Conservation (phyloP, 1,140 invertebrate genomes). For the Eufriesea mexicana region DNA sequence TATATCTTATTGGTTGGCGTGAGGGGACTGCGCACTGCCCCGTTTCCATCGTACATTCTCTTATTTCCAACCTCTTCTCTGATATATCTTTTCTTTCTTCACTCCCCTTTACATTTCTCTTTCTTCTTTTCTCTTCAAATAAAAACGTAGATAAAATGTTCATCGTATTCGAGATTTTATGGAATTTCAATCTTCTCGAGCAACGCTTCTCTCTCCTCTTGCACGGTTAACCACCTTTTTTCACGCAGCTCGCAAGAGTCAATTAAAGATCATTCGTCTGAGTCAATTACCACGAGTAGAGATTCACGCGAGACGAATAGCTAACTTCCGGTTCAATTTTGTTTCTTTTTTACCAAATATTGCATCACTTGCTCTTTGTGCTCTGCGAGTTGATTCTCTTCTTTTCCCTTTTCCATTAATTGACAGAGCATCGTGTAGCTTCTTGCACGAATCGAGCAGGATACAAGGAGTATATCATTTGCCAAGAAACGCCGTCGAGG, state of each 20-base stretch:
- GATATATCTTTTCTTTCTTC: too few relatives aligned
- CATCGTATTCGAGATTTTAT: neutral
- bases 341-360: too few relatives aligned
- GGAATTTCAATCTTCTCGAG: neutral
- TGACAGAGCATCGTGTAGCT: too few relatives aligned
- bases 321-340: neutral
- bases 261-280: slow-evolving; percentile 16
- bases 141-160: neutral
- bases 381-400: too few relatives aligned
- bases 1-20: slow-evolving; percentile 30
- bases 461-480: too few relatives aligned
- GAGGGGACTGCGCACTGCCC: slow-evolving; percentile 9
- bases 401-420: too few relatives aligned
- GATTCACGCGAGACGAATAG: neutral
- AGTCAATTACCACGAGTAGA: slow-evolving; percentile 3
- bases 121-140: neutral
- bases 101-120: neutral
- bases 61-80: neutral
- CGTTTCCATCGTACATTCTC: slow-evolving; percentile 9
- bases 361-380: too few relatives aligned
- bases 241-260: neutral
- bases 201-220: neutral
- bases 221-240: neutral
- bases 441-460: too few relatives aligned
- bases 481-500: too few relatives aligned